These are phyloP conservation scores for Netelia inedita DNA, from an alignment of 2,888 invertebrate genomes.

Conservation along the genomic window DNA sequence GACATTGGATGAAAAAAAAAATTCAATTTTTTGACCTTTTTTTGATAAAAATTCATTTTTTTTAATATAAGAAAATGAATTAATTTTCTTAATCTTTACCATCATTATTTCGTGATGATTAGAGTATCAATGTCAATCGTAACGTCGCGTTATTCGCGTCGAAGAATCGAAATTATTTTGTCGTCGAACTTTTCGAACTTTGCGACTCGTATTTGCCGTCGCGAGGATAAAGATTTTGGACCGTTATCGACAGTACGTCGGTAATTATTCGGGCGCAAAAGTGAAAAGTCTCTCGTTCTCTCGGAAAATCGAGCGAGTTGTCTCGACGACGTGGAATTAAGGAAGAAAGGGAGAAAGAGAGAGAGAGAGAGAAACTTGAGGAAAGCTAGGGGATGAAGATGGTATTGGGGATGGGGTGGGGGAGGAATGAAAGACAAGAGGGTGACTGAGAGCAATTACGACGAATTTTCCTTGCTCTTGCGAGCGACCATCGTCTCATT, in stretches of 20 bases:
- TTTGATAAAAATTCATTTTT: too few species aligned
- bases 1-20: too few species aligned
- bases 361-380: too few species aligned
- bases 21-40: too few species aligned
- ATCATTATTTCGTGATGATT: too few species aligned
- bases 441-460: constrained; percentile 42
- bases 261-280: constrained; percentile 16
- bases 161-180: too few species aligned
- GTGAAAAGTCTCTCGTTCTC: constrained; percentile 4
- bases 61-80: too few species aligned
- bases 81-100: too few species aligned
- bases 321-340: not conserved
- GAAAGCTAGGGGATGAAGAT: too few species aligned
- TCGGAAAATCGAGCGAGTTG: constrained; percentile 42
- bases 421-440: not conserved
- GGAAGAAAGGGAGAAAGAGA: too few species aligned
- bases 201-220: not conserved
- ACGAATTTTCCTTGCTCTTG: constrained; percentile 34
- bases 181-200: not conserved
- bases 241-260: constrained; percentile 25
- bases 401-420: not conserved
- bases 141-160: too few species aligned
- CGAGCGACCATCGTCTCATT: not conserved
- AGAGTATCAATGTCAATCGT: too few species aligned
- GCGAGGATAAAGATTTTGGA: not conserved